These are phyloP conservation scores for Keiferia lycopersicella DNA, from an alignment of 2,888 invertebrate species.

Conservation along the genomic window DNA sequence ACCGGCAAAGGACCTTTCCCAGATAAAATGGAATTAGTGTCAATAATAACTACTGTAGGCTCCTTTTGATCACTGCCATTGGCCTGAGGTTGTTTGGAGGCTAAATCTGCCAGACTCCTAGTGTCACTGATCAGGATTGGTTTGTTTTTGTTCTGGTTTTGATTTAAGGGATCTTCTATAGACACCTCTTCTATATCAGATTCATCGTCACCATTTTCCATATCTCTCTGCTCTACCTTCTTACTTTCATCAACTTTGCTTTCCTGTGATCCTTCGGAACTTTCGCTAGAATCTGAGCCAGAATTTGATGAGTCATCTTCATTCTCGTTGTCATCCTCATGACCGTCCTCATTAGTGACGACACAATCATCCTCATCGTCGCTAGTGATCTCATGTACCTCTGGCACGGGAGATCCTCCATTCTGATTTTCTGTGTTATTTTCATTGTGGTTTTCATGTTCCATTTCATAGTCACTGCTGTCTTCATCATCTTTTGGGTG, in stretches of 20 bases:
- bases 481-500: constrained; percentile 65
- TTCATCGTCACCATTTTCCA: constrained; percentile 73
- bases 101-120: constrained; percentile 86
- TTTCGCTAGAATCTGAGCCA: constrained; percentile 76
- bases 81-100: constrained; percentile 78
- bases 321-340: constrained; percentile 72
- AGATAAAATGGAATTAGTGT: constrained; percentile 87
- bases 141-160: constrained; percentile 60
- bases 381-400: constrained; percentile 79
- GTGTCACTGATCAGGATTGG: constrained; percentile 88
- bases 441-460: constrained; percentile 47
- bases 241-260: constrained; percentile 73
- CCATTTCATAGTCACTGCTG: constrained; percentile 62
- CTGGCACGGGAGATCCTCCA: constrained; percentile 66
- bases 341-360: constrained; percentile 65
- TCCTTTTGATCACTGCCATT: constrained; percentile 83
- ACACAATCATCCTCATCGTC: constrained; percentile 79
- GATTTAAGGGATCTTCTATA: constrained; percentile 84
- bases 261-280: constrained; percentile 81
- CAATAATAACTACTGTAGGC: constrained; percentile 91
- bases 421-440: constrained; percentile 68
- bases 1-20: constrained; percentile 55
- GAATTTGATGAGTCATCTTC: constrained; percentile 80
- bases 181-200: constrained; percentile 78
- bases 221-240: constrained; percentile 73